Conservation (phyloP, 2,888 invertebrate species). For the Drosophila paucipuncta region DNA sequence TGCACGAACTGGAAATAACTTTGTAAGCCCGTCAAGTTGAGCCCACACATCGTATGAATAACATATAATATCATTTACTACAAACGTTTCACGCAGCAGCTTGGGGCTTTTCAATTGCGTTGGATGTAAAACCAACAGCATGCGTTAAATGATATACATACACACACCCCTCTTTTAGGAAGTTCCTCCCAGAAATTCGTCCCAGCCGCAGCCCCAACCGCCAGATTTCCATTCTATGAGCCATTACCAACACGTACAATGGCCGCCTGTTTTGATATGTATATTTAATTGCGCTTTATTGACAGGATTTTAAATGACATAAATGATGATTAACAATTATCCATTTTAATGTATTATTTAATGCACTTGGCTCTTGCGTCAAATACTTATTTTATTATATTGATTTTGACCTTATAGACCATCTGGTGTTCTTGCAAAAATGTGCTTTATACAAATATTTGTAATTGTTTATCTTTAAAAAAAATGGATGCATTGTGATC, state of each 20-base stretch:
- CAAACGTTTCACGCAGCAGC: conserved; percentile 33
- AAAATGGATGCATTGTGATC: not conserved
- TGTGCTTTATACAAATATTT: not conserved
- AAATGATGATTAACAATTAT: conserved; percentile 55
- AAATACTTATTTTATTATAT: not conserved
- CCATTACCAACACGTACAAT: conserved; percentile 1
- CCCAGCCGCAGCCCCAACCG: not conserved
- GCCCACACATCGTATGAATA: conserved; percentile 59
- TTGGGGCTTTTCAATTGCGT: conserved; percentile 22
- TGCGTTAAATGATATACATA: conserved; percentile 18
- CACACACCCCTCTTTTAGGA: not conserved
- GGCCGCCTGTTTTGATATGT: conserved; percentile 26
- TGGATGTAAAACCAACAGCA: conserved; percentile 31
- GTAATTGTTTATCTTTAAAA: not conserved
- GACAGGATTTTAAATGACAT: conserved; percentile 54
- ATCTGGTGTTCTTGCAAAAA: not conserved
- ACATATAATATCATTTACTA: conserved; percentile 67
- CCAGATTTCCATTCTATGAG: not conserved
- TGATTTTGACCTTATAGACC: no score
- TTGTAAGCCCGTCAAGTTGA: conserved; percentile 38
- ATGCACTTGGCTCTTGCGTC: not conserved
- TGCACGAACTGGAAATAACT: conserved; percentile 48
- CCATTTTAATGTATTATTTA: conserved; percentile 27
- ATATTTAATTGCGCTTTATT: conserved; percentile 59
- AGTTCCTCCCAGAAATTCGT: not conserved